Base-by-base conservation (phyloP, 2,888 invertebrate species). In the Germaria angustata region DNA sequence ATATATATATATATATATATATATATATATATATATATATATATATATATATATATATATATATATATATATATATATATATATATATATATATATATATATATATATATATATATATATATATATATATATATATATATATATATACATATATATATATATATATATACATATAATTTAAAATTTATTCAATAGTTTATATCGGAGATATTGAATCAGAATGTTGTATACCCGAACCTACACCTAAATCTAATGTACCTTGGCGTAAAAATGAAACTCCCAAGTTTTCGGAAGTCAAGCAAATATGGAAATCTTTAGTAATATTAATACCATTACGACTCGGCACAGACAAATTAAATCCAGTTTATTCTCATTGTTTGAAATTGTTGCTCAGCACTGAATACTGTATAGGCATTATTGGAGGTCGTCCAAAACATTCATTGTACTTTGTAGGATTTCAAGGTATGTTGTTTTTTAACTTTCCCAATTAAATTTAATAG, bases 381-480 rank as follows among this genome's bases (percentile, higher is more conserved):
- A 96, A 96, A 80, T 93, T 95, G 36, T 91, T 98, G 57, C 93
- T 98, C 44, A 95, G 95, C 84, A 92, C 96, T 83, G 95, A 96
- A 86, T 94, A 94, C 87, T 98, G 97, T 87, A 94, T 98, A 87
- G 98, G 98, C 22, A 95, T 98, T 65, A 97, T 98, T 88, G 98
- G 98, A 7, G 98, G 98, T 13, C 93, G 96, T 86, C 98, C 98
- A 0, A 96, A 96, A 89, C 98, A 98, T 92, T 97, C 98, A 15
- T 92, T 98, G 39, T 98, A 97, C 91, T 98, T 98, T 92, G 94
- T 98, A 84, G 98, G 98, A 59, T 97, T 95, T 90, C 98, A 98
- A 93, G 94, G 94, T 93, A 80, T 53, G 63, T 39, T 15, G n/a
- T n/a, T n/a, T n/a, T n/a, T n/a, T n/a, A n/a, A n/a, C n/a, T n/a